These are phyloP conservation scores for Notodonta dromedarius DNA, from an alignment of 2,888 invertebrate genomes.

Conservation along the genomic window DNA sequence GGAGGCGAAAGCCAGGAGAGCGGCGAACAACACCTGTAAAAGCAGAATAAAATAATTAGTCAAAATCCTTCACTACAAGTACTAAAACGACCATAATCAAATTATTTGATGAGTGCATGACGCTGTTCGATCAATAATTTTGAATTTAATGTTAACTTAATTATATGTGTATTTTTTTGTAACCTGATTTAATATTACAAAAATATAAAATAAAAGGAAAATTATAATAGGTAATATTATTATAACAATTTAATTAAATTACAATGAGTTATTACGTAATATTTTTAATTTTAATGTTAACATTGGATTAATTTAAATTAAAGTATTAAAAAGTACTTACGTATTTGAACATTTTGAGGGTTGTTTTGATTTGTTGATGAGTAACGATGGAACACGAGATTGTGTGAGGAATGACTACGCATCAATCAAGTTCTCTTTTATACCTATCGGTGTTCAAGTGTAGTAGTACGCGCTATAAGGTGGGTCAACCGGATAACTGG, in stretches of 20 bases:
- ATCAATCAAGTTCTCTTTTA: conserved; percentile 47
- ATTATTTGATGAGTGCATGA: too few relatives aligned
- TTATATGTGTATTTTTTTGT: too few relatives aligned
- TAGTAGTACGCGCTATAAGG: conserved; percentile 36
- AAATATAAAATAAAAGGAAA: too few relatives aligned
- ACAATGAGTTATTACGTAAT: too few relatives aligned
- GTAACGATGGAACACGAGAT: conserved; percentile 33
- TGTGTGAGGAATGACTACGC: conserved; percentile 44
- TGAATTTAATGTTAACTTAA: too few relatives aligned
- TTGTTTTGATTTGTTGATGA: conserved; percentile 32
- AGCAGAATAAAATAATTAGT: not conserved
- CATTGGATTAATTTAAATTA: conserved; percentile 4
- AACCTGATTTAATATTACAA: too few relatives aligned
- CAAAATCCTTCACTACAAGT: not conserved
- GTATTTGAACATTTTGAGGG: conserved; percentile 77
- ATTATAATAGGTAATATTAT: too few relatives aligned
- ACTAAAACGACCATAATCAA: too few relatives aligned
- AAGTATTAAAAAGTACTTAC: conserved; percentile 54
- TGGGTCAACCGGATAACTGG: conserved; percentile 63
- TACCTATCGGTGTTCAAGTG: conserved; percentile 40
- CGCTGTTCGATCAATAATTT: too few relatives aligned
- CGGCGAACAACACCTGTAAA: conserved; percentile 73
- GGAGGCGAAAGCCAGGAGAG: conserved; percentile 79
- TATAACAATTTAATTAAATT: too few relatives aligned
- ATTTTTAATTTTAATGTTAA: too few relatives aligned